These are phyloP conservation scores for Bergia sp. DNA, from an alignment of 92 coral and sea anemone species.

Conservation along the genomic window DNA sequence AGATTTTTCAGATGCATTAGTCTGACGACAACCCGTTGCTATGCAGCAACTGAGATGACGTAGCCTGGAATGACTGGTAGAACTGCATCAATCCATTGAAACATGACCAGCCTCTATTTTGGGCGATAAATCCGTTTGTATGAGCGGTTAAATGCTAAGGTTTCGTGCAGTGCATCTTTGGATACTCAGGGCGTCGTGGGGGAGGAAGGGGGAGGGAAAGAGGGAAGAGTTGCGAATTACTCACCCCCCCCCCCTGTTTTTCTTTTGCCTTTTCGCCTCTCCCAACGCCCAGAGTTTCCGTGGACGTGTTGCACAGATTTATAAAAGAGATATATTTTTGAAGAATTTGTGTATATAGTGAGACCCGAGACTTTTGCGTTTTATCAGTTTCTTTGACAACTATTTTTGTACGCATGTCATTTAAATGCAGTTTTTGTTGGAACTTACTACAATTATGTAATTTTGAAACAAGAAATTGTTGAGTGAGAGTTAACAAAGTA, in stretches of 20 bases:
- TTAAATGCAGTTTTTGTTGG: neutral
- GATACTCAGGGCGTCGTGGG: no score
- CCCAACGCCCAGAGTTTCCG: neutral
- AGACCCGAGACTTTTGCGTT: neutral
- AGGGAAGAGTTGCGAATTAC: no score
- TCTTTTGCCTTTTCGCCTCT: neutral
- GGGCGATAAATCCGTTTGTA: neutral
- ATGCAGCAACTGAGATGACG: neutral
- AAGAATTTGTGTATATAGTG: neutral
- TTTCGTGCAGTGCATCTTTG: no score
- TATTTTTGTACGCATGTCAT: neutral
- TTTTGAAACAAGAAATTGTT: neutral
- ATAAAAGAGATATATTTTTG: neutral
- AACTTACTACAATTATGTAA: neutral
- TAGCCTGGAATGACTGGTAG: neutral
- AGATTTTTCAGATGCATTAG: conserved; percentile 24
- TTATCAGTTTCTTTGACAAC: neutral
- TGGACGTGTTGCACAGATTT: neutral
- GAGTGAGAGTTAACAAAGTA: neutral
- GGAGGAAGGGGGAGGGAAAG: no score
- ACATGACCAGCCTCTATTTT: neutral
- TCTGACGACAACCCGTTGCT: neutral
- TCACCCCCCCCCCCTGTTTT: no score
- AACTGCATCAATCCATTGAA: neutral
- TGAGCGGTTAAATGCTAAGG: no score